These are phyloP conservation scores for Philypnodon macrostomus DNA, from an alignment of 2,797 vertebrate genomes.

Conservation along the genomic window DNA sequence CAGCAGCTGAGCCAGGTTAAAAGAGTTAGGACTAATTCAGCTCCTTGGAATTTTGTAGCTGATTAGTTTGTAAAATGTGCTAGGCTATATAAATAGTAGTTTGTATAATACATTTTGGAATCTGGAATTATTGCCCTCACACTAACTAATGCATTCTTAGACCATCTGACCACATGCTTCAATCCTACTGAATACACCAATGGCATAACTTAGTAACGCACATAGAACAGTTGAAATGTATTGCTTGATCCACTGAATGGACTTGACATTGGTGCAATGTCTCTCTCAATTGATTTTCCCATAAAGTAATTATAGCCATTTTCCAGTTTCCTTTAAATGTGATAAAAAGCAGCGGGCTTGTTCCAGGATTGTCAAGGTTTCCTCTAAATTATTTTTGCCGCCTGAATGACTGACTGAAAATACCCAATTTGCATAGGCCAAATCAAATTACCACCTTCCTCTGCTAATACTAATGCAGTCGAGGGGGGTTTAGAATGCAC, in stretches of 20 bases:
- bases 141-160: no score
- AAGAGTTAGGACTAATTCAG: no score
- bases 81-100: no score
- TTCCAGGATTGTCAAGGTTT: slow-evolving; percentile 28
- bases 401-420: slow-evolving; percentile 45
- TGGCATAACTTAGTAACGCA: no score
- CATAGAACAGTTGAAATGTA: no score
- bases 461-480: slow-evolving; percentile 40
- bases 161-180: no score
- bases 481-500: slow-evolving; percentile 30
- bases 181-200: no score
- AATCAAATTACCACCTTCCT: slow-evolving; percentile 51
- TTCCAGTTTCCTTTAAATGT: slow-evolving; percentile 5
- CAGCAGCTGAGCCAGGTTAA: no score
- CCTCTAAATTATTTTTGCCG: slow-evolving; percentile 43
- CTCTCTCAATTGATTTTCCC: neutral
- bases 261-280: neutral
- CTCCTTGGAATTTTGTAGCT: no score
- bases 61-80: no score
- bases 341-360: slow-evolving; percentile 14
- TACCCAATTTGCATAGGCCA: slow-evolving; percentile 46
- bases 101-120: no score
- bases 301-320: neutral
- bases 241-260: neutral
- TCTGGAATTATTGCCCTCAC: no score